Evolutionary conservation across 2,888 invertebrate species (phyloP).

Genomic region (Halictus quadricinctus): DNA sequence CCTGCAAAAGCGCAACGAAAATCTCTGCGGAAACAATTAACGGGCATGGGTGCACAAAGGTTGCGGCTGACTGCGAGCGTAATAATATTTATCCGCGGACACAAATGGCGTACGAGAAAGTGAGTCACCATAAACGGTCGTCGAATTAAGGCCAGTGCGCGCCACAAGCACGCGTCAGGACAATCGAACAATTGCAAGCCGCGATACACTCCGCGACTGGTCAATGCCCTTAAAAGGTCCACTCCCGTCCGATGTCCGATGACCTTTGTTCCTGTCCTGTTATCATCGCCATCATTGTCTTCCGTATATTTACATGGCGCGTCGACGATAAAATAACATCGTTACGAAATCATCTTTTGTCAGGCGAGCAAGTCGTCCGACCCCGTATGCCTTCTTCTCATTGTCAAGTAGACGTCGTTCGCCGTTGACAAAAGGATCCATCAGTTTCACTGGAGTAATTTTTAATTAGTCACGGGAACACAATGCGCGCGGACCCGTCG

Average conservation of each 20-base stretch:
- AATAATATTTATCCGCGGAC: slow-evolving; percentile 54
- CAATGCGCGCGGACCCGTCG: not conserved
- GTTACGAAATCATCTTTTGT: not conserved
- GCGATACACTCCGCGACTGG: slow-evolving; percentile 56
- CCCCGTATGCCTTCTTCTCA: not conserved
- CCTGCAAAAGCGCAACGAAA: slow-evolving; percentile 13
- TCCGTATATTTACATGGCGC: not conserved
- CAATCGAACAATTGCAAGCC: slow-evolving; percentile 70
- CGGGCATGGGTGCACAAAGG: slow-evolving; percentile 38
- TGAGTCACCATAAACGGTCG: slow-evolving; percentile 65
- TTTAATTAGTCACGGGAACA: slow-evolving; percentile 15
- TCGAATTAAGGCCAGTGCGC: slow-evolving; percentile 68
- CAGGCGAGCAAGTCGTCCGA: not conserved
- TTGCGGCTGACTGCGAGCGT: slow-evolving; percentile 46
- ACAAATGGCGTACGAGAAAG: slow-evolving; percentile 60
- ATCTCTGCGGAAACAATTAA: slow-evolving; percentile 46
- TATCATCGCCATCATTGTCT: slow-evolving; percentile 27
- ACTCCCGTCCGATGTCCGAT: slow-evolving; percentile 37
- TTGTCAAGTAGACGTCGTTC: not conserved
- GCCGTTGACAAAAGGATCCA: not conserved
- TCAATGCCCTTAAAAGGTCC: slow-evolving; percentile 67
- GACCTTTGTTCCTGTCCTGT: slow-evolving; percentile 44
- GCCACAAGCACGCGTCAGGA: slow-evolving; percentile 60
- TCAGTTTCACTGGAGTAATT: slow-evolving; percentile 1
- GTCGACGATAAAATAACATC: not conserved